Percentiles rank a stretch among this genome's conserved stretches.
phyloP scores from a whole-genome alignment of 2,888 invertebrate genomes.

The Rotaria sp. region DNA sequence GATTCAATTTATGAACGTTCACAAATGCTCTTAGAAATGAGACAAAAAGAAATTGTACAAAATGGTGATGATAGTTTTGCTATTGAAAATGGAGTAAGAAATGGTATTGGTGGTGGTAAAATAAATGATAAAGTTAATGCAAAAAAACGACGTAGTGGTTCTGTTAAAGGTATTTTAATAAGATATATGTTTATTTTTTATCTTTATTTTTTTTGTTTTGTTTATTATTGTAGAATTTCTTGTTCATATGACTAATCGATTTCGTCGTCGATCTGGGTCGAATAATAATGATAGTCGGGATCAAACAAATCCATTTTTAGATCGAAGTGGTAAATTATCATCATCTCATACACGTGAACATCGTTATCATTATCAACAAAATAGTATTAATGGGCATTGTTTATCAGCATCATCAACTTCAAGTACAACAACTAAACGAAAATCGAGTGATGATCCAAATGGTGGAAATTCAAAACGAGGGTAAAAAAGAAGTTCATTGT shows the following conservation, averaged over 20 bases:
- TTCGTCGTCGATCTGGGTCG: conserved; percentile 8
- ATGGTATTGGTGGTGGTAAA: not conserved
- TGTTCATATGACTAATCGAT: conserved; percentile 13
- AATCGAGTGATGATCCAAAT: conserved; percentile 26
- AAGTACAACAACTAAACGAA: conserved; percentile 1
- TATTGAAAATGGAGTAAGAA: not conserved
- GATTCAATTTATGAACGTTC: not conserved
- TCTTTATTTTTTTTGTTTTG: not conserved
- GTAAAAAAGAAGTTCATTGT: not conserved
- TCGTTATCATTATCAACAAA: not conserved
- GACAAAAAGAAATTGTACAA: not conserved
- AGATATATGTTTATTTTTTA: not conserved
- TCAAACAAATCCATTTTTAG: not conserved
- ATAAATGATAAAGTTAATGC: not conserved
- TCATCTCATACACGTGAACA: conserved; percentile 23
- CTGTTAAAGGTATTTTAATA: not conserved
- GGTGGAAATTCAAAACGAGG: conserved; percentile 8
- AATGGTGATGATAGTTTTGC: conserved; percentile 20
- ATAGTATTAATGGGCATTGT: conserved; percentile 5
- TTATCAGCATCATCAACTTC: not conserved
- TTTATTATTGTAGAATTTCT: not conserved
- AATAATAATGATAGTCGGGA: conserved; percentile 29
- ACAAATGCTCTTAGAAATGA: not conserved
- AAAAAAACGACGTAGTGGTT: conserved; percentile 17
- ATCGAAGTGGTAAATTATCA: conserved; percentile 27